Evolutionary conservation across 2,113 vertebrate species (phyloP).

Genomic region (Corydoras maculifer): DNA sequence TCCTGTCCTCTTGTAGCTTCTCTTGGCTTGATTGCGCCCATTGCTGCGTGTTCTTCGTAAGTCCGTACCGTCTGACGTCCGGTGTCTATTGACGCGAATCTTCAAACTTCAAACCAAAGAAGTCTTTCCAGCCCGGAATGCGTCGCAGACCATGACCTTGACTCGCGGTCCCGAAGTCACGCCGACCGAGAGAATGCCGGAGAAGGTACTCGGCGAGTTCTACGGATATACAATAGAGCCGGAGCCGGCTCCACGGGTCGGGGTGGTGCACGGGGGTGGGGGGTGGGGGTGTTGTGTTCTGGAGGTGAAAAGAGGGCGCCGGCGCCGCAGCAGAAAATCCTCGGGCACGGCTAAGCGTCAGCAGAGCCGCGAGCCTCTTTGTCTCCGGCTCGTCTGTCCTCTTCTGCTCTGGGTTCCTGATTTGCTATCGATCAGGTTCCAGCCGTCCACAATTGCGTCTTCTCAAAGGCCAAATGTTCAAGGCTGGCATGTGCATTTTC

Average conservation of each 20-base stretch:
- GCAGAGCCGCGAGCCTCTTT: slow-evolving; percentile 17
- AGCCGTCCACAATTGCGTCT: slow-evolving; percentile 28
- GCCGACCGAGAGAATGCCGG: slow-evolving; percentile 13
- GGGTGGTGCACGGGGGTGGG: too few species aligned
- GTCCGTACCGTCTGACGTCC: too few species aligned
- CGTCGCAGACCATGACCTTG: neutral
- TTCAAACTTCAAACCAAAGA: too few species aligned
- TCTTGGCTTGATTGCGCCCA: too few species aligned
- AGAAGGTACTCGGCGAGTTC: slow-evolving; percentile 12
- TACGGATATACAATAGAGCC: slow-evolving; percentile 11
- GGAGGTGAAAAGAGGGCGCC: slow-evolving; percentile 7
- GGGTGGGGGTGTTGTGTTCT: neutral
- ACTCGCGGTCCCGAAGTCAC: neutral
- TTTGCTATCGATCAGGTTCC: slow-evolving; percentile 56
- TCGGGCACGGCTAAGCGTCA: slow-evolving; percentile 1
- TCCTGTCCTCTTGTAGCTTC: too few species aligned
- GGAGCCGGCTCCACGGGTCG: slow-evolving; percentile 2
- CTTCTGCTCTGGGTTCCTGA: slow-evolving; percentile 44
- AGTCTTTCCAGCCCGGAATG: too few species aligned
- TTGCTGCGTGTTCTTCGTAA: too few species aligned
- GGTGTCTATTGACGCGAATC: too few species aligned
- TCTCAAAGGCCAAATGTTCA: slow-evolving; percentile 46
- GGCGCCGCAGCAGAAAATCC: slow-evolving; percentile 8
- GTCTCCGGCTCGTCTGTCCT: slow-evolving; percentile 35
- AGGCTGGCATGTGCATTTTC: slow-evolving; percentile 43